phyloP scores from a whole-genome alignment of 2,797 vertebrate genomes.

The Sebastiscus albofasciatus region DNA sequence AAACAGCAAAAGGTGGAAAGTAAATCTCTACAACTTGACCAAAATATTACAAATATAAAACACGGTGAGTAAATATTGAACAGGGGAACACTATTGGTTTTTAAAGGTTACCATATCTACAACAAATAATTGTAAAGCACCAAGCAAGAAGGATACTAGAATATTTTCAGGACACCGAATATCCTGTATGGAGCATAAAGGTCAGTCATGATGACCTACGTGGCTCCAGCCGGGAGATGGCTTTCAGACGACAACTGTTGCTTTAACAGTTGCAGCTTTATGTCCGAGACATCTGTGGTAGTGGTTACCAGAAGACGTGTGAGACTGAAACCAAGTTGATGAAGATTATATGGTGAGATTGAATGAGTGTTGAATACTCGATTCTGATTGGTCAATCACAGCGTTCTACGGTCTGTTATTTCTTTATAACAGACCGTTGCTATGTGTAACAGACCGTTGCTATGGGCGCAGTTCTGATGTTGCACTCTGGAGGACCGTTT shows the following conservation, averaged over 20 bases:
- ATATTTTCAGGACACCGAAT: not conserved
- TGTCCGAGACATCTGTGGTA: not conserved
- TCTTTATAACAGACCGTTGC: too few species aligned
- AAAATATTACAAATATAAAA: not conserved
- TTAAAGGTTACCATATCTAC: not conserved
- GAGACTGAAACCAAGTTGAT: not conserved
- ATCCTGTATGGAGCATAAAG: not conserved
- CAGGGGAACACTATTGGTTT: not conserved
- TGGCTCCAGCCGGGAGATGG: not conserved
- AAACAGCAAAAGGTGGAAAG: not conserved
- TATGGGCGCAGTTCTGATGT: too few species aligned
- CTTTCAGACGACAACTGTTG: slow-evolving; percentile 12
- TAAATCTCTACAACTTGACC: not conserved
- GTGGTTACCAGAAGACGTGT: not conserved
- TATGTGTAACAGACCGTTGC: too few species aligned
- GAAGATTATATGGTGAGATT: not conserved
- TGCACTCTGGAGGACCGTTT: too few species aligned
- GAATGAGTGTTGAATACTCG: too few species aligned
- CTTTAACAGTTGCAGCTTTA: slow-evolving; percentile 1
- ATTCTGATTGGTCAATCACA: too few species aligned
- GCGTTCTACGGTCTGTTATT: too few species aligned
- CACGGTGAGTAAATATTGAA: not conserved
- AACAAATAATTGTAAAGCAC: not conserved
- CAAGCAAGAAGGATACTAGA: not conserved
- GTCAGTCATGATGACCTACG: not conserved